Evolutionary conservation across 2,888 invertebrate genomes (phyloP).

Genomic region (Drosophila quinaria): DNA sequence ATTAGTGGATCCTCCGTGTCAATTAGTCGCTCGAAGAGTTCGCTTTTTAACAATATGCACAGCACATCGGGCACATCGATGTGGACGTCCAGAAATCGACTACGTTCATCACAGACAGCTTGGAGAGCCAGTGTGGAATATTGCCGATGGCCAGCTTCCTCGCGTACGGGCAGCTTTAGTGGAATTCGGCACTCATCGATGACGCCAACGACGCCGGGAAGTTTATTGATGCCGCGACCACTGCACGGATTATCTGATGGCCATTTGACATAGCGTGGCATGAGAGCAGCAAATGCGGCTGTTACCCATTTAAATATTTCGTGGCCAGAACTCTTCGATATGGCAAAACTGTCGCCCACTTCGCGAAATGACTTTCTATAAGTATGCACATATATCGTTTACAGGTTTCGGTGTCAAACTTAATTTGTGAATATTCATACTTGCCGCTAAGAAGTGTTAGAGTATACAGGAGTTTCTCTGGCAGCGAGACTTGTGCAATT

Average conservation of each 20-base stretch:
- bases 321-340: slow-evolving; percentile 56
- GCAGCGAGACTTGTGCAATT: slow-evolving; percentile 38
- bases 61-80: slow-evolving; percentile 51
- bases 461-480: slow-evolving; percentile 52
- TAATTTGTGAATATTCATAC: slow-evolving; percentile 22
- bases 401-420: too few species aligned
- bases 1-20: slow-evolving; percentile 42
- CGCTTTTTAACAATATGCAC: slow-evolving; percentile 49
- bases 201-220: slow-evolving; percentile 53
- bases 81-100: slow-evolving; percentile 52
- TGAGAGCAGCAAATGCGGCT: slow-evolving; percentile 30
- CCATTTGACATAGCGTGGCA: slow-evolving; percentile 53
- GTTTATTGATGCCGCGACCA: slow-evolving; percentile 3
- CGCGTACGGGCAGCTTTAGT: slow-evolving; percentile 36
- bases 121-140: slow-evolving; percentile 37
- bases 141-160: slow-evolving; percentile 14
- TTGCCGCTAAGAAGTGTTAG: slow-evolving; percentile 50
- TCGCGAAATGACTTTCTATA: slow-evolving; percentile 53
- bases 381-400: too few species aligned
- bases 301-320: slow-evolving; percentile 61
- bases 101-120: slow-evolving; percentile 48
- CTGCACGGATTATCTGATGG: slow-evolving; percentile 20
- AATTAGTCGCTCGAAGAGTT: slow-evolving; percentile 49
- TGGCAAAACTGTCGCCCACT: slow-evolving; percentile 53
- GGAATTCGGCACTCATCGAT: slow-evolving; percentile 49